Evolutionary conservation across 1,140 invertebrate genomes (phyloP).

Genomic region (Drosophila pruinosa): DNA sequence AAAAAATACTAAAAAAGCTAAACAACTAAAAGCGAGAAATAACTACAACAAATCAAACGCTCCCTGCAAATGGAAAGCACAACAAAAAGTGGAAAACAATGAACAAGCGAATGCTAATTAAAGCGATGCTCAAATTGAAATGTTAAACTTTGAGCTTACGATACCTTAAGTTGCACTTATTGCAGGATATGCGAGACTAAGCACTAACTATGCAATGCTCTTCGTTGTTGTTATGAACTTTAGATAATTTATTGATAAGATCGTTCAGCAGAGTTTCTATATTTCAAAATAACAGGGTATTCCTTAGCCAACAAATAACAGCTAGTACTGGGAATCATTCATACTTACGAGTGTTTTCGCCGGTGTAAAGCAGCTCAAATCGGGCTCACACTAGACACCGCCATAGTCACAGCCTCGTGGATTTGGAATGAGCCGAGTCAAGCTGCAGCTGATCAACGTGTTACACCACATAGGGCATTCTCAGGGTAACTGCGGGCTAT

Average conservation of each 20-base stretch:
- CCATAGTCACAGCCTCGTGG: constrained; percentile 8
- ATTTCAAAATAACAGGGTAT: constrained; percentile 15
- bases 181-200: neutral
- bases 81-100: constrained; percentile 58
- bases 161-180: constrained; percentile 7
- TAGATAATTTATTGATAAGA: no score
- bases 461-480: neutral
- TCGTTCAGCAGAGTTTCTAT: no score
- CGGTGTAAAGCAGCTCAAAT: constrained; percentile 21
- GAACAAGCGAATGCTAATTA: constrained; percentile 78
- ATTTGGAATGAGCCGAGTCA: neutral
- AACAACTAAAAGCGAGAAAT: constrained; percentile 39
- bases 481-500: neutral
- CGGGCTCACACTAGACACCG: constrained; percentile 13
- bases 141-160: constrained; percentile 67
- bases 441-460: neutral
- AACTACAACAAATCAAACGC: constrained; percentile 46
- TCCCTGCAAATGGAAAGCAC: constrained; percentile 45
- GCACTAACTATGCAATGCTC: no score
- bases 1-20: constrained; percentile 46
- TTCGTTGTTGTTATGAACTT: no score
- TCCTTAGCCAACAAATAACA: neutral
- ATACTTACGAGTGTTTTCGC: constrained; percentile 15
- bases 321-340: neutral
- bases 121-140: constrained; percentile 77